Percentiles rank a stretch among this genome's conserved stretches.
Conservation (phyloP, 2,113 vertebrate genomes). For the Tupaia tana region DNA sequence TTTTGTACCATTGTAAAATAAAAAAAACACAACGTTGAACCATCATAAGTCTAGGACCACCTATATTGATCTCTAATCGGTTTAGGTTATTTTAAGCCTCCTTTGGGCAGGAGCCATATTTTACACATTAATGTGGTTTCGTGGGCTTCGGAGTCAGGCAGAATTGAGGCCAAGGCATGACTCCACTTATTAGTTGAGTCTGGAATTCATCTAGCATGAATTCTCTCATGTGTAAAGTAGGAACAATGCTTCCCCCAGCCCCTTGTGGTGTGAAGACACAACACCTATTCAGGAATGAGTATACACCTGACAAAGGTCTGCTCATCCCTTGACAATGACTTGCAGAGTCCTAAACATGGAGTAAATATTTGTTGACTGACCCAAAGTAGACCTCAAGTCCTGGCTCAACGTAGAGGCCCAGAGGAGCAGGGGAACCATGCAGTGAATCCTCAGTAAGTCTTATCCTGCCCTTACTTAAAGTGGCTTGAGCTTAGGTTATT, state of each 20-base stretch:
- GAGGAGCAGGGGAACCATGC: not conserved
- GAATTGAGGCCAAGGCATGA: slow-evolving; percentile 17
- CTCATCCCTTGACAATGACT: not conserved
- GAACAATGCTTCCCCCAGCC: not conserved
- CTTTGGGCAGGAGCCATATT: slow-evolving; percentile 39
- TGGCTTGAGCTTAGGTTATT: slow-evolving; percentile 62
- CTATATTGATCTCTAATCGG: slow-evolving; percentile 6
- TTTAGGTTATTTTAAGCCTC: slow-evolving; percentile 59
- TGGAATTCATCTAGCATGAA: not conserved
- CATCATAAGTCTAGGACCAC: too few relatives aligned
- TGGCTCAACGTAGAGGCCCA: not conserved
- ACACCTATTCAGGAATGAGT: not conserved
- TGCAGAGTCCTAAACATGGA: not conserved
- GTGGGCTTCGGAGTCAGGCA: slow-evolving; percentile 42
- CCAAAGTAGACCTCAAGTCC: not conserved
- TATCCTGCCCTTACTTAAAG: slow-evolving; percentile 44
- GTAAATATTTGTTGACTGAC: not conserved
- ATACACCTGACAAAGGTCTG: not conserved
- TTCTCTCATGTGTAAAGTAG: not conserved
- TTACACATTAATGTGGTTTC: not conserved
- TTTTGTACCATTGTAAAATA: too few relatives aligned
- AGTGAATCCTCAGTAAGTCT: not conserved
- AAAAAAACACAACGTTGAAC: too few relatives aligned
- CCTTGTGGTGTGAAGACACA: not conserved
- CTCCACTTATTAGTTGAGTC: not conserved